phyloP scores from a whole-genome alignment of 2,113 vertebrate species.

The Antechinus flavipes region DNA sequence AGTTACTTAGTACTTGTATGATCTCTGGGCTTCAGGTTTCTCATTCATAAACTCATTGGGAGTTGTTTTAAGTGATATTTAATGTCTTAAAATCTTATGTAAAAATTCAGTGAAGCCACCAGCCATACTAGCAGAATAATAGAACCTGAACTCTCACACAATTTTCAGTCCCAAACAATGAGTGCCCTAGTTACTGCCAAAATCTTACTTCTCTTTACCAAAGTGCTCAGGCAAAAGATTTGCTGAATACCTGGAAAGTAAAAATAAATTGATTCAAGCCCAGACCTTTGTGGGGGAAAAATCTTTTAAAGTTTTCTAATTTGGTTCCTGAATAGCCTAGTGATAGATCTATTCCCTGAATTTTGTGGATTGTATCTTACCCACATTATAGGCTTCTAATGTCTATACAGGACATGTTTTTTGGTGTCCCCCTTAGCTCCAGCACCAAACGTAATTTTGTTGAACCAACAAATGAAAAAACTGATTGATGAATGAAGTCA shows the following conservation, averaged over 20 bases:
- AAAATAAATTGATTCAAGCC: conserved; percentile 3
- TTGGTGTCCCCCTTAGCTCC: background rate
- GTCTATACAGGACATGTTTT: background rate
- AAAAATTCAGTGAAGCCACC: background rate
- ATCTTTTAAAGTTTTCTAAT: background rate
- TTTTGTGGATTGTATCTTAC: background rate
- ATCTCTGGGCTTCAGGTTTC: background rate
- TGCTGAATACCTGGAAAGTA: background rate
- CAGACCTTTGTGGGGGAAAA: background rate
- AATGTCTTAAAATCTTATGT: background rate
- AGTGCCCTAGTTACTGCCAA: background rate
- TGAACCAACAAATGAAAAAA: background rate
- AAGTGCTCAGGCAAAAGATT: conserved; percentile 1
- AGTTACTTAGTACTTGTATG: background rate
- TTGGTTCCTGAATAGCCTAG: background rate
- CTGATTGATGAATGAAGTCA: background rate
- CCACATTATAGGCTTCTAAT: background rate
- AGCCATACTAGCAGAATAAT: background rate
- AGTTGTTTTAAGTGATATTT: background rate
- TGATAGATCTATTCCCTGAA: background rate
- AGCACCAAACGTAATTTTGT: background rate
- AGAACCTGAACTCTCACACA: background rate
- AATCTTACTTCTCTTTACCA: background rate
- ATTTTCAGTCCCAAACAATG: background rate
- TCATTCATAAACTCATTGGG: background rate